Conservation (phyloP, 2,113 vertebrate genomes). For the Phyllostomus hastatus region DNA sequence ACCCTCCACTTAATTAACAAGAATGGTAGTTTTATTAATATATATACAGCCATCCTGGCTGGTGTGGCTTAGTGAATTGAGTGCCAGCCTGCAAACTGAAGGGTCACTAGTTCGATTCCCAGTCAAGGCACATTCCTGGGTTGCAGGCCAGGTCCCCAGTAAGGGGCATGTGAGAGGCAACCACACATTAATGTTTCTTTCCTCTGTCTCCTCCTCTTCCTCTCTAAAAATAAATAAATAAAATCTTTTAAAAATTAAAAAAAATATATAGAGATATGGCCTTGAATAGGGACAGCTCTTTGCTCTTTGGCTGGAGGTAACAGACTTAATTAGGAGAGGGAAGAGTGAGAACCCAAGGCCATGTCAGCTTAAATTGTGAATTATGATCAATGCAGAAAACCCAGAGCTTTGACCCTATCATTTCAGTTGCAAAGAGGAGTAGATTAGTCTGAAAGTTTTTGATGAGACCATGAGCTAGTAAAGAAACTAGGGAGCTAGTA, state of each 20-base stretch:
- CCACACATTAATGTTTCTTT: too few relatives aligned
- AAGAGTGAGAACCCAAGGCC: not conserved
- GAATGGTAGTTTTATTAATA: not conserved
- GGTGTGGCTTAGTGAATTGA: too few relatives aligned
- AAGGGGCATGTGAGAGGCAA: too few relatives aligned
- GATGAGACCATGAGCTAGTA: not conserved
- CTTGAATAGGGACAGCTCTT: not conserved
- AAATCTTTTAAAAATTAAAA: too few relatives aligned
- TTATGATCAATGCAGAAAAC: not conserved
- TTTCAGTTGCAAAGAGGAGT: not conserved
- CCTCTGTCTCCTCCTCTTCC: too few relatives aligned
- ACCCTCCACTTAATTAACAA: not conserved
- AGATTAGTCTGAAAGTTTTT: not conserved
- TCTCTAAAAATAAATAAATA: too few relatives aligned
- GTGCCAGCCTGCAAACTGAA: too few relatives aligned
- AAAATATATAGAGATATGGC: not conserved
- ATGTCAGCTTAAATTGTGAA: not conserved
- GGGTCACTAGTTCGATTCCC: too few relatives aligned
- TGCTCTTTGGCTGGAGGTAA: not conserved
- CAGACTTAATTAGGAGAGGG: not conserved
- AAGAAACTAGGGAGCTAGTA: not conserved
- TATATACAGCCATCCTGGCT: not conserved
- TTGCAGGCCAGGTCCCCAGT: too few relatives aligned
- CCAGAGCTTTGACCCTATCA: not conserved
- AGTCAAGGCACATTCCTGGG: too few relatives aligned